A percentile compares a stretch with the other conserved stretches of the same genome.
Evolutionary conservation across 2,888 invertebrate genomes (phyloP).

Genomic region (Saturnia pavonia): DNA sequence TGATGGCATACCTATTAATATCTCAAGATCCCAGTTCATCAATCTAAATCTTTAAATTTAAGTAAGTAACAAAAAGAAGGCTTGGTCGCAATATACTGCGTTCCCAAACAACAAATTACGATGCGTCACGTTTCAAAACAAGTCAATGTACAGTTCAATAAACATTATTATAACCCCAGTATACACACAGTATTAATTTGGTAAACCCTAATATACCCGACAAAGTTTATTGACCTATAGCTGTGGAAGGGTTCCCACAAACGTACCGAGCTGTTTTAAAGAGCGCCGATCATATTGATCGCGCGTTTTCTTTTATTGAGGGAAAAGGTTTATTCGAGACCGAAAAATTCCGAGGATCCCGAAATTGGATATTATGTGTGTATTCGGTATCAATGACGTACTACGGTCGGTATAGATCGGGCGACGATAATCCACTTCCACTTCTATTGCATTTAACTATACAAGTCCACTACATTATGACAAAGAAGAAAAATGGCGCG

Average conservation of each 20-base stretch:
- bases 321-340: not conserved
- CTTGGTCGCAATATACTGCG: not conserved
- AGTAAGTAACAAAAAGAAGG: not conserved
- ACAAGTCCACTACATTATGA: no score
- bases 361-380: no score
- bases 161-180: not conserved
- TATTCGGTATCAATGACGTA: no score
- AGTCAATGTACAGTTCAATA: constrained; percentile 2
- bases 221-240: not conserved
- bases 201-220: not conserved
- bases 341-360: no score
- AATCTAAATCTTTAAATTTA: no score
- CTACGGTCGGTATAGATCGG: no score
- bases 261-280: not conserved
- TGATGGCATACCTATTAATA: no score
- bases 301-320: not conserved
- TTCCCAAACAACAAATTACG: not conserved
- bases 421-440: no score
- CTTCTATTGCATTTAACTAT: no score
- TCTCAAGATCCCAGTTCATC: no score
- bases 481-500: no score
- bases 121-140: not conserved
- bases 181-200: not conserved
- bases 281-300: not conserved
- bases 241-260: not conserved